These are phyloP conservation scores for Malacoctenus gilli DNA, from an alignment of 2,797 vertebrate species.

Conservation along the genomic window DNA sequence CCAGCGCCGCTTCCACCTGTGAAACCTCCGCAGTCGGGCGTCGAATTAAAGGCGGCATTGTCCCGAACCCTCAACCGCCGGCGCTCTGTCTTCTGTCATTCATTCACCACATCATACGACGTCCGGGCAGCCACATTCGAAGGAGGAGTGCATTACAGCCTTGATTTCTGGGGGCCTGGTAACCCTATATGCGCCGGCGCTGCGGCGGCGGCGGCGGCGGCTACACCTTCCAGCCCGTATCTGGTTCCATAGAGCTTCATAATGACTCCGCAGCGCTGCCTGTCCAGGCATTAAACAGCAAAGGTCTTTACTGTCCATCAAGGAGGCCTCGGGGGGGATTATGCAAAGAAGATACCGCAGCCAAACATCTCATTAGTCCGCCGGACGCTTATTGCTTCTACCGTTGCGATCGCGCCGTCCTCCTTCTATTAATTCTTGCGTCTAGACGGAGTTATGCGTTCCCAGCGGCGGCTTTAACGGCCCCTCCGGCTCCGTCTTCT, in stretches of 20 bases:
- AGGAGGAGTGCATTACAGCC: slow-evolving; percentile 36
- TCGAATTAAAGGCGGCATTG: slow-evolving; percentile 73
- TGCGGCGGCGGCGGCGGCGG: slow-evolving; percentile 22
- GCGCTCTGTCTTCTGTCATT: slow-evolving; percentile 65
- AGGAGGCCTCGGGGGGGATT: no score
- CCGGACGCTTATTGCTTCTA: slow-evolving; percentile 1
- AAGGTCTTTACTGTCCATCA: slow-evolving; percentile 33
- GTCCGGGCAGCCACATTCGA: slow-evolving; percentile 39
- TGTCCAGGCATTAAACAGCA: slow-evolving; percentile 47
- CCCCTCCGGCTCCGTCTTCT: slow-evolving; percentile 29
- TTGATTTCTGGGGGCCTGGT: slow-evolving; percentile 70
- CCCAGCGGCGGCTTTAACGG: slow-evolving; percentile 48
- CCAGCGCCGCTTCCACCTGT: slow-evolving; percentile 30
- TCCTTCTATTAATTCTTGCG: slow-evolving; percentile 46
- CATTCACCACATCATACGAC: slow-evolving; percentile 59
- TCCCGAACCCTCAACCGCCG: slow-evolving; percentile 41
- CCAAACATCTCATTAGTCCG: slow-evolving; percentile 19
- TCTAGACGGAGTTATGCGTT: slow-evolving; percentile 67
- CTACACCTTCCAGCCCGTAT: slow-evolving; percentile 46
- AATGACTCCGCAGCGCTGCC: slow-evolving; percentile 58
- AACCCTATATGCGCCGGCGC: slow-evolving; percentile 52
- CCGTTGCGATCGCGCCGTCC: slow-evolving; percentile 8
- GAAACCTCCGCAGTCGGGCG: slow-evolving; percentile 38
- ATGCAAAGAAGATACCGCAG: slow-evolving; percentile 10
- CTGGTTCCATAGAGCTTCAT: slow-evolving; percentile 59